Conservation (phyloP, 2,113 vertebrate genomes). For the Taurulus bubalis region DNA sequence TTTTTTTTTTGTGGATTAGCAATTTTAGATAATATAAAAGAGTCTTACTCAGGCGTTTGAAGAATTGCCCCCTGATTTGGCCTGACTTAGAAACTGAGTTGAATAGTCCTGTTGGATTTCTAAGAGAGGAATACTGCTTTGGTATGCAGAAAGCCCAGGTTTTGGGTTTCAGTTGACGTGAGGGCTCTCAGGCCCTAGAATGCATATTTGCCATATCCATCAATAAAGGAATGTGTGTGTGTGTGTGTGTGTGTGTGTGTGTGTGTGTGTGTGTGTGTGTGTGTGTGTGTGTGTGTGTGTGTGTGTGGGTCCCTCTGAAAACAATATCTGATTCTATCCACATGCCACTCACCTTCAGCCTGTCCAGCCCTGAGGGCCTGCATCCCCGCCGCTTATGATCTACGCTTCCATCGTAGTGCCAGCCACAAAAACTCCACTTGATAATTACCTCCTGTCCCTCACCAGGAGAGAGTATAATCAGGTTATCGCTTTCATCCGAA, state of each 20-base stretch:
- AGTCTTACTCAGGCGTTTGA: slow-evolving; percentile 43
- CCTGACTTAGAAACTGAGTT: slow-evolving; percentile 48
- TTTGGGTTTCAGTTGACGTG: slow-evolving; percentile 79
- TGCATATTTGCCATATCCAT: slow-evolving; percentile 80
- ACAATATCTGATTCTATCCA: slow-evolving; percentile 79
- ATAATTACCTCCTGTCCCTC: slow-evolving; percentile 73
- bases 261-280: slow-evolving; percentile 44
- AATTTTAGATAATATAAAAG: slow-evolving; percentile 55
- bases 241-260: slow-evolving; percentile 48
- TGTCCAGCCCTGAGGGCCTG: slow-evolving; percentile 48
- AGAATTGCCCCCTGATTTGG: slow-evolving; percentile 62
- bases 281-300: slow-evolving; percentile 50
- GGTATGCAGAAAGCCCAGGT: slow-evolving; percentile 77
- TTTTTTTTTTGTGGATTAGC: slow-evolving; percentile 56
- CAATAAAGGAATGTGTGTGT: slow-evolving; percentile 75
- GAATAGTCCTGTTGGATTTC: slow-evolving; percentile 69
- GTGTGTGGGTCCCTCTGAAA: slow-evolving; percentile 68
- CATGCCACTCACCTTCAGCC: slow-evolving; percentile 77
- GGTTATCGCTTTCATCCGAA: slow-evolving; percentile 74
- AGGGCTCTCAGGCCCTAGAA: slow-evolving; percentile 71
- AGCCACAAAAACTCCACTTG: slow-evolving; percentile 54
- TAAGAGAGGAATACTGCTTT: slow-evolving; percentile 67
- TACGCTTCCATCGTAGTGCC: slow-evolving; percentile 50
- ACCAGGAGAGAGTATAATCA: slow-evolving; percentile 67
- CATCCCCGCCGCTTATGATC: slow-evolving; percentile 61